Base-by-base conservation (phyloP, 2,888 invertebrate species). In the Blera fallax region DNA sequence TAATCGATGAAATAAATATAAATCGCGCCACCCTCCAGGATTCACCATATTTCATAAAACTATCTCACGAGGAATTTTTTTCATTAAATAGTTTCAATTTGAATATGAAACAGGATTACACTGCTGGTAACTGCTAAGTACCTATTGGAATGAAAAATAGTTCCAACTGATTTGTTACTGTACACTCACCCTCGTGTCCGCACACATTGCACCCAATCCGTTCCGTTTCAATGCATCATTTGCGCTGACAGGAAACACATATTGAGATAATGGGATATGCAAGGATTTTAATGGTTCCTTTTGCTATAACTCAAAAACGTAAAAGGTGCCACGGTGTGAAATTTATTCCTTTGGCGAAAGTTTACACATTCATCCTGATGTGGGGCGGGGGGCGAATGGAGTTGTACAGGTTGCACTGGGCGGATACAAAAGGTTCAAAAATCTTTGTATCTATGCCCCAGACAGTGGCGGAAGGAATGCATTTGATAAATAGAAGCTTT, bases 171-270 rank as follows among this genome's bases (percentile, higher is more conserved):
- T 73, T 83, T 79, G 79, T 78, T 60, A 16, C 78, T 11, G 27
- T n/a, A 65, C 34, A 27, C 54, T 37, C 50, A 48, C n/a, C 18
- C 16, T 56, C 5, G 29, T 5, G 10, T 6, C 27, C 1, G 11
- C 43, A 1, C 21, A 48, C 37, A 11, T 10, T 14, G 52, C 11
- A 43, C n/a, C 29, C 21, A 56, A 50, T 43, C 43, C 43, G 43
- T 27, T 54, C 14, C 62, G 52, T 81, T 79, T 79, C 83, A 83
- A 83, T 83, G 78, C 83, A 83, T 83, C 83, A 83, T 83, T 79
- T 83, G 40, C 62, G 58, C 79, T 79, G 83, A 83, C 83, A 79
- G 83, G 83, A 83, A 83, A 83, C 83, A 83, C 83, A 83, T 83
- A 83, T 83, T 73, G 83, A 78, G 79, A 73, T 83, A 83, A 83